Base-by-base conservation (phyloP, 2,113 vertebrate species). In the Eleginops maclovinus region DNA sequence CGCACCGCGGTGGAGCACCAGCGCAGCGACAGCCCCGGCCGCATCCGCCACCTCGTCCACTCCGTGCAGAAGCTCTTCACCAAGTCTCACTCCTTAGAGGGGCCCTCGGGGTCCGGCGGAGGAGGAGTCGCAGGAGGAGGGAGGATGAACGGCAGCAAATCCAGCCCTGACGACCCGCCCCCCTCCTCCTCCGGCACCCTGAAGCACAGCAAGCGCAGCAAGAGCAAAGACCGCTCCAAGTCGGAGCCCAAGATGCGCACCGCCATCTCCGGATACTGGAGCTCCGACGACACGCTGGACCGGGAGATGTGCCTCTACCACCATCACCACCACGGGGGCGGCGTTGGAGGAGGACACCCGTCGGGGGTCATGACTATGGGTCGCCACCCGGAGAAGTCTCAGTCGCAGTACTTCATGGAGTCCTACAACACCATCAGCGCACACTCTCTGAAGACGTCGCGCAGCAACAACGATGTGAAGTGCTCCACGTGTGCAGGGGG, bases 201-300 rank as follows among this genome's bases (percentile, higher is more conserved):
- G 58, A 94, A 93, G 87, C 95, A 96, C 71, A 96, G 94, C 26
- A 94, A 93, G 60, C 96, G 97, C 55, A 96, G 94, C 88, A 99
- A 99, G 91, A 99, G 96, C 94, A 99, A 99, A 93, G 98, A 99
- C 79, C 95, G 97, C 49, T 96, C 96, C 0, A 97, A 97, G 89
- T 96, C 96, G 0, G 97, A 99, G 89, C 95, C 96, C 46, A 99
- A 99, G 81, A 95, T 97, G 88, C 96, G 95, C 54, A 94, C 96
- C 19, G 96, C 97, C 74, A 97, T 96, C 84, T 98, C 97, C 0
- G 98, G 97, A 82, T 99, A 97, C 96, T 99, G 98, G 97, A 99
- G 97, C 85, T 99, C 98, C 0, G 98, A 99, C 0, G 97, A 99
- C 85, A 94, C 77, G 58, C 90, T 99, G 36, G 96, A 96, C 70